Conservation (phyloP, 2,888 invertebrate genomes). For the Congeria kusceri region DNA sequence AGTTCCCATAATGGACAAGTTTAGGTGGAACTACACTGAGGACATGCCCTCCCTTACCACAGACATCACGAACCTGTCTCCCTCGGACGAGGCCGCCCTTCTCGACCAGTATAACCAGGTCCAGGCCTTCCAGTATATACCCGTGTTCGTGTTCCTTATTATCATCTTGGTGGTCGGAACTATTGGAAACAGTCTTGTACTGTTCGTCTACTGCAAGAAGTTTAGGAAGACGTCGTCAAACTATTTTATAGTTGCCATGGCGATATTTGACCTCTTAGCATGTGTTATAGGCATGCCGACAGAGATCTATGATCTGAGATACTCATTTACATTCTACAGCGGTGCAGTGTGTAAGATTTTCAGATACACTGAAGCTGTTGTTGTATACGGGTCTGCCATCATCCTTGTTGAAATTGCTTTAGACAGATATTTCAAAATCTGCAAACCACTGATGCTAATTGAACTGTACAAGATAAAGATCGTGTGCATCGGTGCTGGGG, state of each 20-base stretch:
- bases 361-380: slow-evolving; percentile 72
- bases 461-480: slow-evolving; percentile 71
- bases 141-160: slow-evolving; percentile 74
- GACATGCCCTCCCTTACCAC: neutral
- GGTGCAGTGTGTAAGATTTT: slow-evolving; percentile 74
- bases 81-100: slow-evolving; percentile 21
- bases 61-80: slow-evolving; percentile 28
- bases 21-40: neutral
- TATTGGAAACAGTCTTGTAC: slow-evolving; percentile 74
- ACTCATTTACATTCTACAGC: slow-evolving; percentile 77
- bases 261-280: slow-evolving; percentile 77
- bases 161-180: slow-evolving; percentile 74
- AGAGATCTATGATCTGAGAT: slow-evolving; percentile 74
- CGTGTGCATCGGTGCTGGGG: slow-evolving; percentile 70
- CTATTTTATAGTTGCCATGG: slow-evolving; percentile 79
- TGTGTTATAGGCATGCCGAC: slow-evolving; percentile 78
- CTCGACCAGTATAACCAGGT: slow-evolving; percentile 66
- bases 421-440: slow-evolving; percentile 80
- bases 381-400: slow-evolving; percentile 75
- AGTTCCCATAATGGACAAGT: too few species aligned
- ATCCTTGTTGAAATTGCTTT: slow-evolving; percentile 78
- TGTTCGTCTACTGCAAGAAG: slow-evolving; percentile 74
- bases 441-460: slow-evolving; percentile 73
- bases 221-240: slow-evolving; percentile 78
- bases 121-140: slow-evolving; percentile 72